A percentile compares a stretch with the other conserved stretches of the same genome.
Evolutionary conservation across 2,797 vertebrate genomes (phyloP).

Genomic region (Pyrocephalus nanus): DNA sequence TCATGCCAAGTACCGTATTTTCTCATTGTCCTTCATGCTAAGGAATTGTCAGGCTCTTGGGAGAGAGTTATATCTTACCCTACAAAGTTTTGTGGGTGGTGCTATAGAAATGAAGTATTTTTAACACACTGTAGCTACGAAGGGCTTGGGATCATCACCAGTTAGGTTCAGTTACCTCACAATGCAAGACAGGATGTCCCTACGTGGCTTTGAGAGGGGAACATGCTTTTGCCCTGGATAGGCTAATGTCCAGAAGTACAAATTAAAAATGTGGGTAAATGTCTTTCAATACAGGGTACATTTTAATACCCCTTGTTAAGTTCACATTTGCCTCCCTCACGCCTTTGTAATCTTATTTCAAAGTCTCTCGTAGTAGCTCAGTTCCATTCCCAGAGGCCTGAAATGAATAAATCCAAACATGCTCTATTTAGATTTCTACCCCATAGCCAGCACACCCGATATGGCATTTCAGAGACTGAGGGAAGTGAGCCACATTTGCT

Average conservation of each 20-base stretch:
- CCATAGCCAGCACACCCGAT: neutral
- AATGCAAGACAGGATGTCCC: neutral
- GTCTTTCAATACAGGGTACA: neutral
- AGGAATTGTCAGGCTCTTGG: neutral
- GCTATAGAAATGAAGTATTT: neutral
- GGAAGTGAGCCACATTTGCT: conserved; percentile 40
- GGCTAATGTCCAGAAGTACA: neutral
- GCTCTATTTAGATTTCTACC: neutral
- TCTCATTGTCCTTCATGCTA: neutral
- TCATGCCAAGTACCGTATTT: neutral
- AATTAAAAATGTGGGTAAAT: neutral
- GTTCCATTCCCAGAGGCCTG: conserved; percentile 6
- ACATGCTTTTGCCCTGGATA: neutral
- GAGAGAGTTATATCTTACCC: neutral
- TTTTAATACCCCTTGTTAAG: neutral
- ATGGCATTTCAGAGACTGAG: neutral
- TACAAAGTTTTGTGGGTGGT: neutral
- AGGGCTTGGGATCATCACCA: too few relatives aligned
- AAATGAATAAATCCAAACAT: conserved; percentile 29
- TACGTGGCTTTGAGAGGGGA: accelerated
- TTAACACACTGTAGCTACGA: neutral
- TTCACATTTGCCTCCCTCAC: neutral
- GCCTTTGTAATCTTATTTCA: neutral
- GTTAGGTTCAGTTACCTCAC: too few relatives aligned
- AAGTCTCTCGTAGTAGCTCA: neutral